Percentiles rank a stretch among this genome's conserved stretches.
phyloP scores from a whole-genome alignment of 2,888 invertebrate genomes.

The Pyrocoelia pectoralis region DNA sequence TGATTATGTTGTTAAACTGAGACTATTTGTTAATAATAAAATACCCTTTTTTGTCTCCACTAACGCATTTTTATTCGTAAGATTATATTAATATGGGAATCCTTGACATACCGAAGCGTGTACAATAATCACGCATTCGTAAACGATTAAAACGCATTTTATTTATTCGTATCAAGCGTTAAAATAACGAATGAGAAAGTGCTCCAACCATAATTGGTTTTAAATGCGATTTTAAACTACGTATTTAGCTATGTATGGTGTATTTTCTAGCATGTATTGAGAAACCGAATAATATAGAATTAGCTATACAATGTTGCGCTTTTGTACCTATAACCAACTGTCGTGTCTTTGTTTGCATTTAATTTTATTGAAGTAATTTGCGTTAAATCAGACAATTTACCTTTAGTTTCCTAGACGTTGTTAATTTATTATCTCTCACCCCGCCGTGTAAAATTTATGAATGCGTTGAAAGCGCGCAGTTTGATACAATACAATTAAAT shows the following conservation, averaged over 20 bases:
- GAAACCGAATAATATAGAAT: conserved; percentile 23
- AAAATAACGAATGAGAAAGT: conserved; percentile 26
- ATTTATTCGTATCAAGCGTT: conserved; percentile 29
- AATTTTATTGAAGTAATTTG: conserved; percentile 26
- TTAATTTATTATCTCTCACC: neutral
- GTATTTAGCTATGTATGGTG: conserved; percentile 27
- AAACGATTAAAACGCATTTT: conserved; percentile 23
- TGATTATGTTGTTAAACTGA: conserved; percentile 35
- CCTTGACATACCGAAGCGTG: conserved; percentile 30
- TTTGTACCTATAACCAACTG: conserved; percentile 23
- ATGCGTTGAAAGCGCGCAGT: too few species aligned
- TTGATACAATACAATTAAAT: neutral
- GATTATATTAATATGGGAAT: conserved; percentile 14
- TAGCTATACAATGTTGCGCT: conserved; percentile 25
- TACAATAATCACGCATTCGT: conserved; percentile 21
- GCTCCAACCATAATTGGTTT: conserved; percentile 30
- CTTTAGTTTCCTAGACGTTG: neutral
- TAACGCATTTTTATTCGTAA: neutral
- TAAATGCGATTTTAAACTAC: conserved; percentile 35
- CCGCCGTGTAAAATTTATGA: neutral
- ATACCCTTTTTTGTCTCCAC: neutral
- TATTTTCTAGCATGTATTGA: conserved; percentile 24
- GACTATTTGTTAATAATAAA: conserved; percentile 19
- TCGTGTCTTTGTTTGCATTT: conserved; percentile 26
- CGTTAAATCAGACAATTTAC: conserved; percentile 18